These are phyloP conservation scores for Syngnathoides biaculeatus DNA, from an alignment of 2,113 vertebrate species.

Conservation along the genomic window DNA sequence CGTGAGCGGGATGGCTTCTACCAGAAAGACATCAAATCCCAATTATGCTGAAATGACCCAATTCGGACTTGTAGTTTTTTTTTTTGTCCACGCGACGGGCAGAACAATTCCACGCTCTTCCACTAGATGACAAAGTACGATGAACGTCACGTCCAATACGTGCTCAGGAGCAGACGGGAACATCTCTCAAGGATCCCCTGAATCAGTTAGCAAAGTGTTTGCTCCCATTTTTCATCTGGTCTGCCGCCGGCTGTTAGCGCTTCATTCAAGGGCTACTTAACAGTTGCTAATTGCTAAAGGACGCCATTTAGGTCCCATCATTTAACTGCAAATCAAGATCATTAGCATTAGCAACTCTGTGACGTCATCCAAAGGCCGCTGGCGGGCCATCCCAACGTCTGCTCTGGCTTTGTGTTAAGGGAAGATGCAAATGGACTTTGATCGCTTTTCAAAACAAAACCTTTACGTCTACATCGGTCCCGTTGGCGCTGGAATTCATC, in stretches of 20 bases:
- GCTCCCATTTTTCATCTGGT: too few relatives aligned
- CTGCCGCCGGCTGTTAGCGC: too few relatives aligned
- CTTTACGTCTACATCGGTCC: constrained; percentile 4
- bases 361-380: not conserved
- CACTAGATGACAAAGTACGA: not conserved
- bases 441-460: not conserved
- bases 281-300: not conserved
- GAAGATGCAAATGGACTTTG: constrained; percentile 42
- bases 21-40: not conserved
- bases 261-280: not conserved
- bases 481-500: constrained; percentile 47
- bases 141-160: too few relatives aligned
- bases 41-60: not conserved
- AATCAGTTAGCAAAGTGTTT: too few relatives aligned
- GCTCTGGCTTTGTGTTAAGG: constrained; percentile 42
- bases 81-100: not conserved
- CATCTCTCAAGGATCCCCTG: too few relatives aligned
- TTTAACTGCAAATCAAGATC: not conserved
- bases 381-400: constrained; percentile 2
- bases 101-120: not conserved
- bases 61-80: too few relatives aligned
- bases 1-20: too few relatives aligned
- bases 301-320: not conserved
- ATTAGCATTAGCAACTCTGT: not conserved
- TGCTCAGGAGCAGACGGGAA: too few relatives aligned